Evolutionary conservation across 2,113 vertebrate species (phyloP).

Genomic region (Setophaga kirtlandii): DNA sequence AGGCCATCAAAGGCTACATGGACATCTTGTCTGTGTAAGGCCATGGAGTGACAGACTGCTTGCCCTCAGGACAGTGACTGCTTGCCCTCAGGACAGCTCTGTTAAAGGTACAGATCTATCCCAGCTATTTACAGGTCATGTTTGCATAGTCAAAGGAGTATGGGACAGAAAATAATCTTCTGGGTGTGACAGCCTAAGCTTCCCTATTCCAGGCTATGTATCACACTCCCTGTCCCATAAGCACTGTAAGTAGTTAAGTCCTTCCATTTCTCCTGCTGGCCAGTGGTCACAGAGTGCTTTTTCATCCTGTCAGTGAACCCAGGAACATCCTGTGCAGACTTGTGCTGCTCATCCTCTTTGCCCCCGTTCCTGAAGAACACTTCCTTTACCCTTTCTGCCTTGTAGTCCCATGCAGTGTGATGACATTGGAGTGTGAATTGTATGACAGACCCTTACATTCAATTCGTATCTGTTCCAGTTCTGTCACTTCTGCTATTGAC

Average conservation of each 20-base stretch:
- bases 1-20: not conserved
- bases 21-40: not conserved
- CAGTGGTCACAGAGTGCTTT: not conserved
- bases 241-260: not conserved
- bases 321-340: not conserved
- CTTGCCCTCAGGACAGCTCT: not conserved
- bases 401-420: not conserved
- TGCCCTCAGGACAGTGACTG: not conserved
- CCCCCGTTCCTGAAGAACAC: not conserved
- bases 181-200: not conserved
- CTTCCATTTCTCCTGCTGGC: not conserved
- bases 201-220: not conserved
- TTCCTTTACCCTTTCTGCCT: not conserved
- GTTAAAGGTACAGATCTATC: not conserved
- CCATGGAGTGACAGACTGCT: not conserved
- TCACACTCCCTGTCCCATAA: not conserved
- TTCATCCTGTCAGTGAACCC: not conserved
- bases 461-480: conserved; percentile 98
- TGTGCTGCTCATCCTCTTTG: not conserved
- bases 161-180: not conserved
- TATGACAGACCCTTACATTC: conserved; percentile 85
- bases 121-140: not conserved
- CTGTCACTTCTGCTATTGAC: conserved; percentile 94
- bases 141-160: not conserved
- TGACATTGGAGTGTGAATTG: not conserved